Evolutionary conservation across 37 sponge, comb jelly and placozoan species (phyloP).

Genomic region (Ianthella basta): DNA sequence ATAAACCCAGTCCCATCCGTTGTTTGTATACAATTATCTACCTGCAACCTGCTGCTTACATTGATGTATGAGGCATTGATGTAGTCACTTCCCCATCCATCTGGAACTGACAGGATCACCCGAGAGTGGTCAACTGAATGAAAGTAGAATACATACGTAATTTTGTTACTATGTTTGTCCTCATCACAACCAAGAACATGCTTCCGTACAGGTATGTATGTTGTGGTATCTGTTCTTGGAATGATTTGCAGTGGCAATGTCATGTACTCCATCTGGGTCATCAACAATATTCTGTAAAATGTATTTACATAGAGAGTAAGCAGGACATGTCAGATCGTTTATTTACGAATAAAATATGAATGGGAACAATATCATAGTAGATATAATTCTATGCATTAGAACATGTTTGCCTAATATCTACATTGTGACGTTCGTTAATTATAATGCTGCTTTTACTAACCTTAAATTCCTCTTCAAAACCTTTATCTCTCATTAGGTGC

Average conservation of each 20-base stretch:
- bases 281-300: constrained; percentile 2
- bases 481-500: not conserved
- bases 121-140: not conserved
- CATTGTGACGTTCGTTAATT: no score
- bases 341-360: no score
- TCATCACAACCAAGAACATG: no score
- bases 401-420: no score
- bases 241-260: not conserved
- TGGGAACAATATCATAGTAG: no score
- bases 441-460: not conserved
- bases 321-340: no score
- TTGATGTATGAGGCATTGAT: constrained; percentile 11
- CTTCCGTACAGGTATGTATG: constrained; percentile 12
- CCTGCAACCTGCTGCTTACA: no score
- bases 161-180: no score
- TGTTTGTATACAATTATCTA: no score
- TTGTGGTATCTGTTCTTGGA: constrained; percentile 28
- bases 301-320: not conserved
- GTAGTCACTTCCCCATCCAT: not conserved
- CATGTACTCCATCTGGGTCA: constrained; percentile 25
- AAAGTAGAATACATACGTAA: not conserved
- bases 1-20: no score
- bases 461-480: constrained; percentile 11
- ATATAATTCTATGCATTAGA: no score
- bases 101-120: not conserved